Conservation (phyloP, 2,888 invertebrate species). For the Thelaira solivaga region DNA sequence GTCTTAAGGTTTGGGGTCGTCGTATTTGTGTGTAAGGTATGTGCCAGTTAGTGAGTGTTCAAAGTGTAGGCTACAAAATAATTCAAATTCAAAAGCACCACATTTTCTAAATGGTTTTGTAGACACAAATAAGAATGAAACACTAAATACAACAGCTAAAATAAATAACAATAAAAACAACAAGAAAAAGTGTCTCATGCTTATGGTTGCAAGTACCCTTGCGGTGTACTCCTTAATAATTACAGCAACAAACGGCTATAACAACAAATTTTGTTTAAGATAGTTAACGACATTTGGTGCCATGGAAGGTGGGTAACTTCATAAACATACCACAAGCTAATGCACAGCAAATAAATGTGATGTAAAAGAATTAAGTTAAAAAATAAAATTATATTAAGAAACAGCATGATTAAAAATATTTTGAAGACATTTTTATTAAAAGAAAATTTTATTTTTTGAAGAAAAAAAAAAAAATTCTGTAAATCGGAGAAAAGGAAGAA, state of each 20-base stretch:
- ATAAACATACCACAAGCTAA: conserved; percentile 35
- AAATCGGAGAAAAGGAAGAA: no score
- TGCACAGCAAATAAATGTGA: background rate
- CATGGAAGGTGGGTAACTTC: conserved; percentile 47
- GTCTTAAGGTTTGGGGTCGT: background rate
- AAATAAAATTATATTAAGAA: background rate
- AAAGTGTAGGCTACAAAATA: conserved; percentile 54
- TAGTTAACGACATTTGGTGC: conserved; percentile 44
- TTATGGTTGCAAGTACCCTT: conserved; percentile 43
- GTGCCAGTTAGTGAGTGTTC: background rate
- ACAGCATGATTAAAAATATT: no score
- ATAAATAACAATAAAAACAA: background rate
- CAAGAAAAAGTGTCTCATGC: conserved; percentile 51
- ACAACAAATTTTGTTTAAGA: conserved; percentile 29
- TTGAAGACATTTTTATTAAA: no score
- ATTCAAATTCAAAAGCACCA: conserved; percentile 47
- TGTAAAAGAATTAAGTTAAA: conserved; percentile 9
- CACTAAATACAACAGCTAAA: background rate
- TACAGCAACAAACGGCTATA: conserved; percentile 23
- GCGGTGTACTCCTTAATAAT: conserved; percentile 34
- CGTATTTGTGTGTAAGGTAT: background rate
- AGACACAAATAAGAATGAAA: conserved; percentile 10
- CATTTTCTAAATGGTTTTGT: conserved; percentile 37
- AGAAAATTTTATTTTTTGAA: no score
- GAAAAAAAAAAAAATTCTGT: no score